These are phyloP conservation scores for Austrofundulus limnaeus DNA, from an alignment of 2,113 vertebrate species.

Conservation along the genomic window DNA sequence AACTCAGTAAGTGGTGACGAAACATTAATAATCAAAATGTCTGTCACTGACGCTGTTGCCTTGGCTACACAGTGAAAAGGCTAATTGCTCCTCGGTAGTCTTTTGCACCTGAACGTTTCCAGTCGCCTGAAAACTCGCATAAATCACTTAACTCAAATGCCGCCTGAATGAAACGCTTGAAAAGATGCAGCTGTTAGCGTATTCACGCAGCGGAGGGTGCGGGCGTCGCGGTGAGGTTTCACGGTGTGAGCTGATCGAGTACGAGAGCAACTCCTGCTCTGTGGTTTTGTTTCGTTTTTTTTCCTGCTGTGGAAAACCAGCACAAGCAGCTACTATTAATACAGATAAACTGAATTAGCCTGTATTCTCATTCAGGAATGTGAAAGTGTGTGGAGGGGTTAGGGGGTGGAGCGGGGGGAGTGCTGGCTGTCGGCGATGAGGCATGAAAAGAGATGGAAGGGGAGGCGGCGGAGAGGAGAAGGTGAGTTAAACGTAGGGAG, in stretches of 20 bases:
- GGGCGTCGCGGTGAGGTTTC: constrained; percentile 15
- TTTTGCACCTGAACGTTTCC: constrained; percentile 51
- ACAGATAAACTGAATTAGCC: constrained; percentile 67
- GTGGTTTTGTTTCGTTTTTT: constrained; percentile 10
- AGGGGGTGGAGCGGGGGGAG: constrained; percentile 14
- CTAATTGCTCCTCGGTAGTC: constrained; percentile 34
- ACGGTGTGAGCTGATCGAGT: constrained; percentile 5
- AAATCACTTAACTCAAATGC: constrained; percentile 45
- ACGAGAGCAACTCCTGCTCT: constrained; percentile 15
- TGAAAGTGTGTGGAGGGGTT: constrained; percentile 46
- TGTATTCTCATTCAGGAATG: constrained; percentile 65
- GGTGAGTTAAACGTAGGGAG: constrained; percentile 64
- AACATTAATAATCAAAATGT: constrained; percentile 52
- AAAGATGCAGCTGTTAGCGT: constrained; percentile 32
- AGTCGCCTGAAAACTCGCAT: constrained; percentile 42
- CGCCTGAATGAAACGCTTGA: constrained; percentile 37
- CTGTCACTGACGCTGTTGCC: constrained; percentile 46
- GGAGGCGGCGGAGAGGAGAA: constrained; percentile 34
- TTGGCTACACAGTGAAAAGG: constrained; percentile 47
- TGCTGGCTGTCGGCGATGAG: constrained; percentile 46
- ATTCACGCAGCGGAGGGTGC: constrained; percentile 6
- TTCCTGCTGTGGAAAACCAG: constrained; percentile 41
- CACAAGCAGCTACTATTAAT: constrained; percentile 53
- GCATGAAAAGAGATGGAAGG: constrained; percentile 56
- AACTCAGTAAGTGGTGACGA: constrained; percentile 19